phyloP scores from a whole-genome alignment of 2,797 vertebrate species.

The Siniperca undulata region DNA sequence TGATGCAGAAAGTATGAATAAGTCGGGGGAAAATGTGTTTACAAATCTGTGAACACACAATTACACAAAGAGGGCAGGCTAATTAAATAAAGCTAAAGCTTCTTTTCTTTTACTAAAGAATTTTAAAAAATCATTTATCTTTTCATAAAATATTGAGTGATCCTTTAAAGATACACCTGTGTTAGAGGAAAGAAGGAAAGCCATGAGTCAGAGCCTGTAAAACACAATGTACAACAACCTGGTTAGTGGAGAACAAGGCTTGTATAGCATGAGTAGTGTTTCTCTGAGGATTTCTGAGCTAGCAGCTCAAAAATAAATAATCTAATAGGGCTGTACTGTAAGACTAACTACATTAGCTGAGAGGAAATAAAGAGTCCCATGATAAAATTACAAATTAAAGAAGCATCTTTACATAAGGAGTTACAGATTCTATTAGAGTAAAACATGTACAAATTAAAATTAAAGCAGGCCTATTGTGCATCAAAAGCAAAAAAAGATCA shows the following conservation, averaged over 20 bases:
- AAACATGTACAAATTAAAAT: slow-evolving; percentile 30
- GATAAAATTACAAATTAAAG: slow-evolving; percentile 54
- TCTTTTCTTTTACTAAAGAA: slow-evolving; percentile 18
- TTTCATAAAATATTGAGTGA: slow-evolving; percentile 35
- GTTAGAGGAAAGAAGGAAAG: slow-evolving; percentile 18
- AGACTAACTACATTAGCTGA: slow-evolving; percentile 48
- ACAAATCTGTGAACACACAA: slow-evolving; percentile 52
- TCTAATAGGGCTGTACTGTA: slow-evolving; percentile 60
- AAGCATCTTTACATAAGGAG: slow-evolving; percentile 24
- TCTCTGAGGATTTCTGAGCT: slow-evolving; percentile 69
- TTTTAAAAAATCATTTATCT: not conserved
- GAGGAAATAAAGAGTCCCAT: slow-evolving; percentile 39
- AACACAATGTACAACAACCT: slow-evolving; percentile 68
- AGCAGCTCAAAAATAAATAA: slow-evolving; percentile 69
- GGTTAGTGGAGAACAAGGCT: slow-evolving; percentile 68
- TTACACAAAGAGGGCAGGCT: slow-evolving; percentile 24
- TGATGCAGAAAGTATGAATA: slow-evolving; percentile 64
- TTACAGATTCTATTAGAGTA: slow-evolving; percentile 17
- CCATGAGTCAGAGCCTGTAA: slow-evolving; percentile 48
- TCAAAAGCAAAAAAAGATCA: not conserved
- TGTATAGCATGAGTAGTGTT: slow-evolving; percentile 70
- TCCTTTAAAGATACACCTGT: slow-evolving; percentile 19
- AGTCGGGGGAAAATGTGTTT: slow-evolving; percentile 38
- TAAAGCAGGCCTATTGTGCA: not conserved
- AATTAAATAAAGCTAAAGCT: slow-evolving; percentile 52